Percentiles rank a stretch among this genome's conserved stretches.
Evolutionary conservation across 1,140 invertebrate genomes (phyloP).

Genomic region (Tetraneura akinire): DNA sequence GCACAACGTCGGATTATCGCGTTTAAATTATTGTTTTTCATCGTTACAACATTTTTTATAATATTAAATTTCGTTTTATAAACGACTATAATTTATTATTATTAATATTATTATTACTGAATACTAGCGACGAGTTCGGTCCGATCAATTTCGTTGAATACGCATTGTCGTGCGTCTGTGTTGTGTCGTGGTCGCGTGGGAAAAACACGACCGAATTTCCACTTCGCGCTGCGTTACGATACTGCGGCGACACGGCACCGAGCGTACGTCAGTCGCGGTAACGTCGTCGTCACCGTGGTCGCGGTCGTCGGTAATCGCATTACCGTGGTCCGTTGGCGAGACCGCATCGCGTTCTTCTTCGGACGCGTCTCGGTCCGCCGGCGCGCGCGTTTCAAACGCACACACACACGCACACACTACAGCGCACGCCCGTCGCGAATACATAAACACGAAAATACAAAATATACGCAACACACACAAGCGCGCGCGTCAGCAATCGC

Average conservation of each 20-base stretch:
- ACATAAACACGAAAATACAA: not conserved
- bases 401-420: not conserved
- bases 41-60: too few relatives aligned
- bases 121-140: too few relatives aligned
- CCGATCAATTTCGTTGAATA: too few relatives aligned
- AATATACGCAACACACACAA: not conserved
- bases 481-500: not conserved
- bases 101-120: too few relatives aligned
- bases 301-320: not conserved
- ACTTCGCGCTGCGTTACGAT: not conserved
- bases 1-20: too few relatives aligned
- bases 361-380: not conserved
- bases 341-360: not conserved
- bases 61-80: too few relatives aligned
- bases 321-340: not conserved
- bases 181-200: not conserved
- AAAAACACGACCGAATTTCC: not conserved
- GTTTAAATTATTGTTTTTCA: too few relatives aligned
- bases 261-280: not conserved
- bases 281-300: not conserved
- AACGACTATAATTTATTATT: too few relatives aligned
- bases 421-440: not conserved
- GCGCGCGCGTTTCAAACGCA: not conserved
- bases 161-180: not conserved
- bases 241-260: not conserved